These are phyloP conservation scores for Zeus faber DNA, from an alignment of 2,113 vertebrate genomes.

Conservation along the genomic window DNA sequence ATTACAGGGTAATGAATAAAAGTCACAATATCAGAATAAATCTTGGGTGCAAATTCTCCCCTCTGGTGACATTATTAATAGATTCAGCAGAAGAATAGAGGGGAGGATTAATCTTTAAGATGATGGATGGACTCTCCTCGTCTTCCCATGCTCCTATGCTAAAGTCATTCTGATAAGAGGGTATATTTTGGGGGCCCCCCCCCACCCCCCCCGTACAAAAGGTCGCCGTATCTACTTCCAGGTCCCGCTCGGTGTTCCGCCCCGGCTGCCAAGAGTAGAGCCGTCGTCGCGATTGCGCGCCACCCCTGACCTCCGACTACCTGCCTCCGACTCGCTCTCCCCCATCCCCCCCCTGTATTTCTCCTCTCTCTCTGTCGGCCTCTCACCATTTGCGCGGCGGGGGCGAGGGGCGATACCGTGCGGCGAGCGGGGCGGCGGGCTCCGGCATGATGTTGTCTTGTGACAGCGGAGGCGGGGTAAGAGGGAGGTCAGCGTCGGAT, in stretches of 20 bases:
- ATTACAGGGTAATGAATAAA: slow-evolving; percentile 73
- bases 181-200: slow-evolving; percentile 73
- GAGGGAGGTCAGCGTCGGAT: slow-evolving; percentile 55
- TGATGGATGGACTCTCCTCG: slow-evolving; percentile 72
- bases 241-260: slow-evolving; percentile 63
- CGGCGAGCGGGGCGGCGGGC: slow-evolving; percentile 22
- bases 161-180: slow-evolving; percentile 77
- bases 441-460: slow-evolving; percentile 36
- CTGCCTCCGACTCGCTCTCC: slow-evolving; percentile 48
- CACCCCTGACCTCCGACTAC: slow-evolving; percentile 62
- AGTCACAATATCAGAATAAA: slow-evolving; percentile 76
- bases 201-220: slow-evolving; percentile 66
- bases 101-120: slow-evolving; percentile 74
- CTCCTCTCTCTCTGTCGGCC: background rate
- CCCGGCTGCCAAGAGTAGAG: slow-evolving; percentile 62
- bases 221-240: slow-evolving; percentile 74
- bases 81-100: slow-evolving; percentile 70
- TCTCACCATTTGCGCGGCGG: slow-evolving; percentile 10
- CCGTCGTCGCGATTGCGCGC: slow-evolving; percentile 59
- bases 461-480: slow-evolving; percentile 50
- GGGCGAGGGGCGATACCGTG: slow-evolving; percentile 25
- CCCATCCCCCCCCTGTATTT: too few relatives aligned
- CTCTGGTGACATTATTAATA: slow-evolving; percentile 72
- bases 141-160: slow-evolving; percentile 72
- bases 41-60: slow-evolving; percentile 66